Conservation (phyloP, 2,797 vertebrate genomes). For the Galagoides demidoff region DNA sequence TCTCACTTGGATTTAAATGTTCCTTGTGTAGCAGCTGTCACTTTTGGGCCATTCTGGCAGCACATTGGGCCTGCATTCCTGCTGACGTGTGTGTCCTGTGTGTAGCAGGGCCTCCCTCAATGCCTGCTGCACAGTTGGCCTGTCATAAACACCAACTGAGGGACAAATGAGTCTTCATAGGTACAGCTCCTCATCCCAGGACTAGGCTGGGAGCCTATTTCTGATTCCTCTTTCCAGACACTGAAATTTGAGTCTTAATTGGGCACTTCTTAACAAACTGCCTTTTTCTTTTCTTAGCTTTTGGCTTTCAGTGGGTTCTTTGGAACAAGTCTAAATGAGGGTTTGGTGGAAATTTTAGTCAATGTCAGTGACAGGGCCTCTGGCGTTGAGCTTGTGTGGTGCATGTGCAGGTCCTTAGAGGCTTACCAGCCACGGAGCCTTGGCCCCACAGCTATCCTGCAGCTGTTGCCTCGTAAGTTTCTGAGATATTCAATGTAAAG, state of each 20-base stretch:
- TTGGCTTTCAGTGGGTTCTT: background rate
- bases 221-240: background rate
- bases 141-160: background rate
- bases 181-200: background rate
- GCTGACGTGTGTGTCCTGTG: too few relatives aligned
- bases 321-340: background rate
- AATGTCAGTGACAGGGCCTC: background rate
- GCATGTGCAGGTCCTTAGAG: background rate
- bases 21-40: background rate
- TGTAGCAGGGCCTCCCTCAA: too few relatives aligned
- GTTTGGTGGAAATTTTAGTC: background rate
- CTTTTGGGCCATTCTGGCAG: background rate
- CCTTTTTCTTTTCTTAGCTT: slow-evolving; percentile 33
- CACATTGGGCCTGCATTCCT: too few relatives aligned
- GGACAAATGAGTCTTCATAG: background rate
- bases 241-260: background rate
- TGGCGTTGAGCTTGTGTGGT: background rate
- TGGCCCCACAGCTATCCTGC: too few relatives aligned
- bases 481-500: background rate
- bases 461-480: too few relatives aligned
- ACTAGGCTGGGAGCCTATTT: background rate
- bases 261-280: background rate
- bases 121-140: too few relatives aligned
- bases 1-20: background rate
- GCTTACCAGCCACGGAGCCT: background rate